Conservation (phyloP, 2,797 vertebrate species). For the Labroides dimidiatus region DNA sequence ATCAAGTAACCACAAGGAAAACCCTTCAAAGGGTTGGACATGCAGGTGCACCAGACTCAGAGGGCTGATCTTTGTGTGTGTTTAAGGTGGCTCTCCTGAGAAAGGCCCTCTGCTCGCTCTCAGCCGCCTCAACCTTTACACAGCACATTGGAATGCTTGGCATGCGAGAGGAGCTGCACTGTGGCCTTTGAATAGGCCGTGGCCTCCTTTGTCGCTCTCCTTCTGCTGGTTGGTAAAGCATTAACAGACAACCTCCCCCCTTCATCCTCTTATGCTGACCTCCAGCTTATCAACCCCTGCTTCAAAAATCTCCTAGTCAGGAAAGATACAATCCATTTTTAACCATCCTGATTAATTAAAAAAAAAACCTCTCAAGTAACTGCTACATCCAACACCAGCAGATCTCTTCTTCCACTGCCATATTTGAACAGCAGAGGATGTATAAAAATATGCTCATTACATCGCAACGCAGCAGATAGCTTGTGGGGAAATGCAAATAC, state of each 20-base stretch:
- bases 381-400: constrained; percentile 1
- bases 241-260: constrained; percentile 66
- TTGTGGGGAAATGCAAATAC: constrained; percentile 63
- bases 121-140: constrained; percentile 85
- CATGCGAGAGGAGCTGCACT: constrained; percentile 80
- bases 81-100: constrained; percentile 77
- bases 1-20: constrained; percentile 22
- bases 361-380: constrained; percentile 28
- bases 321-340: constrained; percentile 41
- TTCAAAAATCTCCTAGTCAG: constrained; percentile 56
- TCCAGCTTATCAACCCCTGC: constrained; percentile 53
- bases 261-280: constrained; percentile 60
- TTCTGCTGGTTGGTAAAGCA: constrained; percentile 79
- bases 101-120: constrained; percentile 71
- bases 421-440: constrained; percentile 34
- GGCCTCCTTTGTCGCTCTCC: constrained; percentile 83
- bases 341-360: constrained; percentile 15
- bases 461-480: constrained; percentile 20
- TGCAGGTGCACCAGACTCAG: constrained; percentile 36
- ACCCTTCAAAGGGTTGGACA: constrained; percentile 20
- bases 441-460: constrained; percentile 51
- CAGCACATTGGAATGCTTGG: constrained; percentile 89
- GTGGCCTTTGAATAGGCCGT: constrained; percentile 83
- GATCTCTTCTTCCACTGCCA: constrained; percentile 22
- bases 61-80: constrained; percentile 55